phyloP scores from a whole-genome alignment of 2,797 vertebrate genomes.

The Vespertilio murinus region DNA sequence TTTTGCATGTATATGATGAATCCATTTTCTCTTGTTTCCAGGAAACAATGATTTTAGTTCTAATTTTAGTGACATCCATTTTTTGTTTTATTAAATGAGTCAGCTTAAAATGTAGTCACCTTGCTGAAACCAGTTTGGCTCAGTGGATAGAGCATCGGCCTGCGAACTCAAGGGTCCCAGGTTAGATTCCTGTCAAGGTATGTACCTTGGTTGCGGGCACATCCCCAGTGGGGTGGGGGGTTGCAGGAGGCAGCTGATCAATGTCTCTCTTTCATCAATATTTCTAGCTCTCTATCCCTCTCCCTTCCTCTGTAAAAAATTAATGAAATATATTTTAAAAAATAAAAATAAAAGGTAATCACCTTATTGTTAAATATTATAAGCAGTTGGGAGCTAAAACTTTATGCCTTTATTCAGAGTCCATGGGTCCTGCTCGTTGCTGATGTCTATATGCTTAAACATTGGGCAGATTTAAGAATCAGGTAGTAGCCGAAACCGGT shows the following conservation, averaged over 20 bases:
- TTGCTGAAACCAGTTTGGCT: not conserved
- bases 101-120: not conserved
- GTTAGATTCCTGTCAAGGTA: too few species aligned
- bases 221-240: too few species aligned
- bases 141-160: too few species aligned
- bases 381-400: not conserved
- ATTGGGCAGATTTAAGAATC: not conserved
- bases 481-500: too few species aligned
- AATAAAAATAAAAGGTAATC: too few species aligned
- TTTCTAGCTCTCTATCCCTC: too few species aligned
- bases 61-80: not conserved
- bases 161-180: too few species aligned
- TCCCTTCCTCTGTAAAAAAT: too few species aligned
- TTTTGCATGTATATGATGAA: not conserved
- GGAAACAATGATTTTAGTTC: not conserved
- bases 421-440: not conserved
- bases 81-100: conserved; percentile 33
- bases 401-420: not conserved
- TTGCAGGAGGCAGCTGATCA: too few species aligned
- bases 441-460: not conserved
- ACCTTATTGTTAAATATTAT: not conserved
- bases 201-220: too few species aligned
- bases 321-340: too few species aligned
- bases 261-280: too few species aligned
- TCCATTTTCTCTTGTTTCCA: not conserved